Percentiles rank a stretch among this genome's conserved stretches.
phyloP scores from a whole-genome alignment of 2,888 invertebrate genomes.

The Chrysina gloriosa region DNA sequence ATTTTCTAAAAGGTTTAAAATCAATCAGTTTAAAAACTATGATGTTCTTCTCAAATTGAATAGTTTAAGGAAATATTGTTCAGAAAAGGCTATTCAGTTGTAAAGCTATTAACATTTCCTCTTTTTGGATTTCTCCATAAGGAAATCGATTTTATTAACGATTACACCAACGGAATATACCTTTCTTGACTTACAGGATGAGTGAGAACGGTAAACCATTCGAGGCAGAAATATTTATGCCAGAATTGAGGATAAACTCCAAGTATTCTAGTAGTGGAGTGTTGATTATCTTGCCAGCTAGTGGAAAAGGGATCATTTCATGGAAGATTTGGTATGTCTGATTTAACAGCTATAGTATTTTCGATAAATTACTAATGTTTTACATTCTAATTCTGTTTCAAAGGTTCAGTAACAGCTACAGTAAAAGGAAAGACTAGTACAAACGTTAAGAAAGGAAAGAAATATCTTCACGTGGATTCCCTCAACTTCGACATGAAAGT shows the following conservation, averaged over 20 bases:
- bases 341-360: background rate
- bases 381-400: background rate
- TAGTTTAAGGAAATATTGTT: no score
- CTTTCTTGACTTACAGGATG: no score
- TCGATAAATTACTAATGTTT: background rate
- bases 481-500: conserved; percentile 72
- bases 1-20: no score
- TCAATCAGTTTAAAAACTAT: no score
- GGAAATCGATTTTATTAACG: no score
- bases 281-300: conserved; percentile 76
- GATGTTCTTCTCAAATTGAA: no score
- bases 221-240: conserved; percentile 73
- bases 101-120: no score
- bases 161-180: no score
- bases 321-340: conserved; percentile 69
- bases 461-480: conserved; percentile 72
- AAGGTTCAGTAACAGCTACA: conserved; percentile 71
- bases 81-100: no score
- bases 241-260: conserved; percentile 74
- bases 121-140: conserved; percentile 37
- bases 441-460: conserved; percentile 63
- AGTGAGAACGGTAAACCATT: conserved; percentile 74
- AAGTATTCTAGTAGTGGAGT: conserved; percentile 77
- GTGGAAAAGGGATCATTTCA: conserved; percentile 78
- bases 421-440: conserved; percentile 71